These are phyloP conservation scores for Numenius arquata DNA, from an alignment of 2,113 vertebrate genomes.

Conservation along the genomic window DNA sequence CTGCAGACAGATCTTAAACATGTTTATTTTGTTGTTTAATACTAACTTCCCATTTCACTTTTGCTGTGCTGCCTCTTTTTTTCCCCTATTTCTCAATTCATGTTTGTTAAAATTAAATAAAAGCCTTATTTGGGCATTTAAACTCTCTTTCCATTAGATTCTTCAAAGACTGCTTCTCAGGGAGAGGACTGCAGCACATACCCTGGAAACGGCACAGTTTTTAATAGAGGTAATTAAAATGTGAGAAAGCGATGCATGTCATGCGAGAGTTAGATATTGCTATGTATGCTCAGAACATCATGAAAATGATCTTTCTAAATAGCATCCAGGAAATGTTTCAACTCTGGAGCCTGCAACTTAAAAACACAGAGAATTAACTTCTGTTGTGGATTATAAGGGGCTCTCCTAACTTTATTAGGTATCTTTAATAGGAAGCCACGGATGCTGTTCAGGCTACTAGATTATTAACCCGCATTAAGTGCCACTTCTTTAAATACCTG, in stretches of 20 bases:
- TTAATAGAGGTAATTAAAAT: conserved; percentile 36
- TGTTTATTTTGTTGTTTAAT: not conserved
- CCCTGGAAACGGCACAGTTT: not conserved
- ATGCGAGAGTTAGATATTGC: not conserved
- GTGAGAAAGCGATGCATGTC: not conserved
- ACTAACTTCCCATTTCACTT: not conserved
- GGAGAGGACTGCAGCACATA: not conserved
- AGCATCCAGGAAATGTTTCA: not conserved
- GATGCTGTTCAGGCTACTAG: not conserved
- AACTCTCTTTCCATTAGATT: not conserved
- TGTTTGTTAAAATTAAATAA: not conserved
- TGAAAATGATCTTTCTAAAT: not conserved
- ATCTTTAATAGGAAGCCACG: not conserved
- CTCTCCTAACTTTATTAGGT: not conserved
- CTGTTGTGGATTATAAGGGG: not conserved
- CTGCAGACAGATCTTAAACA: not conserved
- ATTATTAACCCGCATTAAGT: not conserved
- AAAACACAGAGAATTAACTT: not conserved
- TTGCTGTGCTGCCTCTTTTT: not conserved
- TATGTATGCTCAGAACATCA: not conserved
- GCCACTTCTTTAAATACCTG: not conserved
- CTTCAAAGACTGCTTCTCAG: fast-evolving
- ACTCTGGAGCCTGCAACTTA: not conserved
- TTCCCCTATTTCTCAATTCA: not conserved
- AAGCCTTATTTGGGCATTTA: not conserved